phyloP scores from a whole-genome alignment of 2,888 invertebrate species.

The Unio pictorum region DNA sequence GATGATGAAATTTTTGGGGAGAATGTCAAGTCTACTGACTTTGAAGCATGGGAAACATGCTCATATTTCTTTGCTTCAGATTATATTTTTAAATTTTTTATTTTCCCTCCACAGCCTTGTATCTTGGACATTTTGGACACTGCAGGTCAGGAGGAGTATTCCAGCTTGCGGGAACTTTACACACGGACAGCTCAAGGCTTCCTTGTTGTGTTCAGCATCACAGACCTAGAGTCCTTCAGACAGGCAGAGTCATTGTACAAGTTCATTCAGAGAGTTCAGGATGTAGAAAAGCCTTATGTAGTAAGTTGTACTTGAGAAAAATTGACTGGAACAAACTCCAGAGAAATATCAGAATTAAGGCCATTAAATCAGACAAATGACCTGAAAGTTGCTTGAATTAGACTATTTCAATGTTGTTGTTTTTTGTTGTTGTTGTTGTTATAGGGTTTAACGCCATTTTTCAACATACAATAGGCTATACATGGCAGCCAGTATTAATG shows the following conservation, averaged over 20 bases:
- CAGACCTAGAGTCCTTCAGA: conserved; percentile 37
- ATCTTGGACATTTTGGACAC: conserved; percentile 57
- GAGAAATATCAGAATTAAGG: no score
- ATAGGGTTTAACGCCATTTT: no score
- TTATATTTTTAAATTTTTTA: not conserved
- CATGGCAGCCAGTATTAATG: no score
- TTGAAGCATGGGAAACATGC: no score
- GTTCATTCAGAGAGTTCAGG: conserved; percentile 42
- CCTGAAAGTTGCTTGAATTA: no score
- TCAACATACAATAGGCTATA: no score
- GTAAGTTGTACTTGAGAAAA: conserved; percentile 32
- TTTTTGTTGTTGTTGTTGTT: no score
- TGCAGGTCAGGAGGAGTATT: conserved; percentile 62
- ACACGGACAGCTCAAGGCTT: conserved; percentile 52
- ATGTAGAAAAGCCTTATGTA: conserved; percentile 20
- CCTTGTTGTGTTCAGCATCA: conserved; percentile 56
- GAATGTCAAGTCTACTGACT: no score
- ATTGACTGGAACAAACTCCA: not conserved
- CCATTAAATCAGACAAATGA: no score
- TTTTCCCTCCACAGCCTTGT: conserved; percentile 31
- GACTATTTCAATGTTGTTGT: no score
- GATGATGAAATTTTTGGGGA: no score
- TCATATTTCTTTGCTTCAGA: no score
- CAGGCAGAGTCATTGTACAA: conserved; percentile 51
- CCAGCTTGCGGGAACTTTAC: conserved; percentile 51